Conservation (phyloP, 2,888 invertebrate species). For the Lypha dubia region DNA sequence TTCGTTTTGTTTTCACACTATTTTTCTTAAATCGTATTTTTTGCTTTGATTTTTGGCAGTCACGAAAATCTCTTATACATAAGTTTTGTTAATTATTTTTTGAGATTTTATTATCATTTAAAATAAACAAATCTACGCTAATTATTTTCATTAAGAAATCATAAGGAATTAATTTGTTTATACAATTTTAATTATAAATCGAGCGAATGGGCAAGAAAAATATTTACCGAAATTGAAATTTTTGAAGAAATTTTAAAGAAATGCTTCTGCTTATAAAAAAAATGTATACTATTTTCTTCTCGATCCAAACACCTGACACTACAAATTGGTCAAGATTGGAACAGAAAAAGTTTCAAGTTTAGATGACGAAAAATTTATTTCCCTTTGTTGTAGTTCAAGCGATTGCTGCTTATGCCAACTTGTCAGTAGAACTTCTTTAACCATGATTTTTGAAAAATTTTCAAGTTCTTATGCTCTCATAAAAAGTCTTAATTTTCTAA, state of each 20-base stretch:
- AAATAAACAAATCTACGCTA: constrained; percentile 43
- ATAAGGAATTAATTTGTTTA: constrained; percentile 26
- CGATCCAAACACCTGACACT: too few species aligned
- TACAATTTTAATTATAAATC: not conserved
- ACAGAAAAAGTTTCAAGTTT: too few species aligned
- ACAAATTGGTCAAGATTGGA: too few species aligned
- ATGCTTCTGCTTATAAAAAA: too few species aligned
- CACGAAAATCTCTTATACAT: not conserved
- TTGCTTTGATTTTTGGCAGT: constrained; percentile 2
- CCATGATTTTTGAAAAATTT: too few species aligned
- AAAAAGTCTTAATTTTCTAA: too few species aligned
- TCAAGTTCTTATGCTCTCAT: too few species aligned
- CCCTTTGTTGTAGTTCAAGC: too few species aligned
- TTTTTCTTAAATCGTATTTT: not conserved
- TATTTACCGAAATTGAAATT: not conserved
- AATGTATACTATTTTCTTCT: too few species aligned
- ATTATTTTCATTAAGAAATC: constrained; percentile 29
- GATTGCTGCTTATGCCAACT: too few species aligned
- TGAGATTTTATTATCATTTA: constrained; percentile 8
- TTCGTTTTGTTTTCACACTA: not conserved
- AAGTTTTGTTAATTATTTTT: constrained; percentile 39
- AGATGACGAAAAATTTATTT: too few species aligned
- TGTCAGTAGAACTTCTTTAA: too few species aligned
- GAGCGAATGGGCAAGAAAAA: not conserved
- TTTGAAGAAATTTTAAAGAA: not conserved